Base-by-base conservation (phyloP, 2,888 invertebrate species). In the Metalampra italica region DNA sequence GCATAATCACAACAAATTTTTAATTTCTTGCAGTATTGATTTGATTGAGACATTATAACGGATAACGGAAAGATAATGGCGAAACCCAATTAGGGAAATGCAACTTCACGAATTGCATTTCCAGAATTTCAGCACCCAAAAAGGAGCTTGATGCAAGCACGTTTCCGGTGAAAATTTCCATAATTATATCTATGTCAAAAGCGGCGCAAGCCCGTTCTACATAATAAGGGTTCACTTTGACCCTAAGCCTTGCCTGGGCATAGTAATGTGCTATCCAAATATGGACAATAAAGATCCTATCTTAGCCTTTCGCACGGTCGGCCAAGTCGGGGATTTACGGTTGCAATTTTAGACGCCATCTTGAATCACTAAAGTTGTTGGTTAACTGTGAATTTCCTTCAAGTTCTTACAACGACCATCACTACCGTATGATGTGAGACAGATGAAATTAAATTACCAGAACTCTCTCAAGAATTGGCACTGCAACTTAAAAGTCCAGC, bases 221-320 rank as follows among this genome's bases (percentile, higher is more conserved):
- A 68, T 78, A 80, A 78, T 80, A 79, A 73, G 78, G 80, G 72
- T 69, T 67, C 71, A 62, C 71, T 71, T 60, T 81, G 83, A 83
- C 82, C 81, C 72, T 68, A 57, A 60, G 66, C 64, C 58, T 37
- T 47, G 57, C 61, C 66, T 68, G 68, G 68, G 69, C 71, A 64
- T 65, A 54, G 68, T 67, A 70, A 71, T 68, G 66, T 43, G 32
- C 64, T 56, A 60, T 55, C 73, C 78, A 73, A 79, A 78, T 81
- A 81, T 73, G 78, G 81, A 65, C 71, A 62, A 60, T 62, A 55
- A 64, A 67, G 81, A 81, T 80, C 63, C 63, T 78, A 81, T 80
- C 80, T 68, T 22, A 49, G 55, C 58, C 67, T 71, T 81, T 80
- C 81, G 74, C 81, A 81, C 81, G 81, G 71, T 75, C 64, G 29